Evolutionary conservation across 2,888 invertebrate species (phyloP), one percentile per base, ranked within the genome.

Genomic region (Melanophora roralis): DNA sequence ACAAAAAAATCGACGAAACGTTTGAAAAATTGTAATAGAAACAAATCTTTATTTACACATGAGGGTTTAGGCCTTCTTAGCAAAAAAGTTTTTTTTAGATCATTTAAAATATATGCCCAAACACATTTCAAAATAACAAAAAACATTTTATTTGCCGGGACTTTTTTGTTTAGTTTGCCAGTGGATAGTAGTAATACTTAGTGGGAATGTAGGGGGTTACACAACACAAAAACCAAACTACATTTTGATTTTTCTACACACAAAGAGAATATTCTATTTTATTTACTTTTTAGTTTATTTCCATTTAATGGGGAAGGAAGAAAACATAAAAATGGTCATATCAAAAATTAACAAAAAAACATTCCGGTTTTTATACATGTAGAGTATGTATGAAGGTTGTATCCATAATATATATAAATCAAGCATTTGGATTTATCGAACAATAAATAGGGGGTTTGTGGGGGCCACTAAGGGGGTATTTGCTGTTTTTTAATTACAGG

Each of bases 201-300:
- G 43, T 34, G 43, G 62, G 57, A 43, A 67, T 27, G 27, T 27
- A 5, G 36, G 60, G 78, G 62, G 23, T 23, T 60, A 51, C 51
- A 78, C 75, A 76, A 80, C 36, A 72, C 80, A 76, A 80, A 79
- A 80, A 68, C 72, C 72, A 80, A 80, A 73, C 80, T 80, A 80
- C 51, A 65, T 65, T 71, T 75, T 72, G 60, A 71, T 55, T 64
- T 64, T 62, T n/a, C n/a, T 57, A 64, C 64, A 76, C 49, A 64
- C 49, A 69, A 57, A 67, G 49, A 40, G 38, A 27, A 27, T n/a
- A 55, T 14, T 60, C 16, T 53, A 53, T 4, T 51, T 27, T 27
- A 27, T 34, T 55, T 59, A 27, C 27, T 38, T 38, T 59, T 16
- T 57, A 36, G 9, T 43, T 59, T 49, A 34, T 21, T 59, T n/a